Conservation (phyloP, 92 coral and sea anemone species). For the Epizoanthus illoricatus region DNA sequence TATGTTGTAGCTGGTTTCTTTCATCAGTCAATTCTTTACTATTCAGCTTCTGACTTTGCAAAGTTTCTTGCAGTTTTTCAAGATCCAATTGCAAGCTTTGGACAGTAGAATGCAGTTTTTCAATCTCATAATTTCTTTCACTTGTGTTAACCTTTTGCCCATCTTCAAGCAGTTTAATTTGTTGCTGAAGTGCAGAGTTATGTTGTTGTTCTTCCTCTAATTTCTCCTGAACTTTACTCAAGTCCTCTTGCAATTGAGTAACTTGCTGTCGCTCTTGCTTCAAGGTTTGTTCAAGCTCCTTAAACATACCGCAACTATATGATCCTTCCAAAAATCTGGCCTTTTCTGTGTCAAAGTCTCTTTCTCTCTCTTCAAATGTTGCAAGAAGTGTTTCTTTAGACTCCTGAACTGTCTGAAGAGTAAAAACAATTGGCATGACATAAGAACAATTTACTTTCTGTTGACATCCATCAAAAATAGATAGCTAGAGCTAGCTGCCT, state of each 20-base stretch:
- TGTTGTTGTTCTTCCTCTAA: constrained; percentile 38
- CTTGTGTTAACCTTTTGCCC: constrained; percentile 35
- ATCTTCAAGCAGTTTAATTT: constrained; percentile 25
- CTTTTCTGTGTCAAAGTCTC: constrained; percentile 56
- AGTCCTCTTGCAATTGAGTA: constrained; percentile 39
- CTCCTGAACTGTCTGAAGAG: constrained; percentile 29
- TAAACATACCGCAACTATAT: constrained; percentile 36
- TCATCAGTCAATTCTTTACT: constrained; percentile 34
- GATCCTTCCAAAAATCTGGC: constrained; percentile 40
- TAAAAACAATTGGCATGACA: background rate
- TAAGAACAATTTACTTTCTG: background rate
- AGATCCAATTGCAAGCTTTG: constrained; percentile 43
- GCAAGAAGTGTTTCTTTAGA: constrained; percentile 49
- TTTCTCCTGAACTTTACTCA: constrained; percentile 33
- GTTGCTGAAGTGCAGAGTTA: constrained; percentile 36
- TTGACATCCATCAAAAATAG: background rate
- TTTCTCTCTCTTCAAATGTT: constrained; percentile 65
- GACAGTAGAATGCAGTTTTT: constrained; percentile 40
- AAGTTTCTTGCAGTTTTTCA: constrained; percentile 25
- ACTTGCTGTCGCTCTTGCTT: constrained; percentile 49
- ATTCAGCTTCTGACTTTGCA: constrained; percentile 20
- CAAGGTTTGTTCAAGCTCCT: constrained; percentile 42
- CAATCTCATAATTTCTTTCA: constrained; percentile 39
- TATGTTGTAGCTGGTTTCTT: constrained; percentile 23
- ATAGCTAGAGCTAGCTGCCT: too few relatives aligned